These are phyloP conservation scores for Ptychochromis oligacanthus DNA, from an alignment of 2,113 vertebrate species.

Conservation along the genomic window DNA sequence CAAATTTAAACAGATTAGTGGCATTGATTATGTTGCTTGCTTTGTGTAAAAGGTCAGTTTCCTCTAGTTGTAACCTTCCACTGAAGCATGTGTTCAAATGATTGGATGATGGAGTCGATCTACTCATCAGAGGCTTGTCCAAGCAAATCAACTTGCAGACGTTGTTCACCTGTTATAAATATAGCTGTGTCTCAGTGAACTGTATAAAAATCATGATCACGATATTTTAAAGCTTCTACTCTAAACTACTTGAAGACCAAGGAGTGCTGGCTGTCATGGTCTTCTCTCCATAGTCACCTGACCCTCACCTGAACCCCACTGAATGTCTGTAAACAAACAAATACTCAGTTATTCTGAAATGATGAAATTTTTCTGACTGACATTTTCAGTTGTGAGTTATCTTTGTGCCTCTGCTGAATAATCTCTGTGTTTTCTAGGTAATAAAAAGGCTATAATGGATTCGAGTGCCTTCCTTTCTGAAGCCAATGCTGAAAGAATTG, in stretches of 20 bases:
- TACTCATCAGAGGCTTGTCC: neutral
- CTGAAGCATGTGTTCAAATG: neutral
- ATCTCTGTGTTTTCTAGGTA: conserved; percentile 11
- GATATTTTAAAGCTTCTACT: neutral
- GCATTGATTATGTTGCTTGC: neutral
- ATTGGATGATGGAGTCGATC: neutral
- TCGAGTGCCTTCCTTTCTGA: conserved; percentile 66
- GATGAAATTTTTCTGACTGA: fast-evolving
- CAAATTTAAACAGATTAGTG: neutral
- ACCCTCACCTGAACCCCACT: neutral
- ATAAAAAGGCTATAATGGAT: conserved; percentile 51
- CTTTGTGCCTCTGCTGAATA: neutral
- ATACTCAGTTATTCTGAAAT: neutral
- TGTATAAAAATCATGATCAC: neutral
- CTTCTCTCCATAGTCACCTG: neutral
- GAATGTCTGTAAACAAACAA: neutral
- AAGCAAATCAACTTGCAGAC: neutral
- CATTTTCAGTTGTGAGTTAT: neutral
- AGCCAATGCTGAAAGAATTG: conserved; percentile 69
- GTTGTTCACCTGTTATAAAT: neutral
- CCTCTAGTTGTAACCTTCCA: neutral
- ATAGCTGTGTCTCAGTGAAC: neutral
- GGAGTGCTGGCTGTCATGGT: neutral
- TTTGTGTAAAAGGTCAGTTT: neutral
- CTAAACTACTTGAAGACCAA: neutral